phyloP scores from a whole-genome alignment of 2,797 vertebrate genomes.

The Esox masquinongy region DNA sequence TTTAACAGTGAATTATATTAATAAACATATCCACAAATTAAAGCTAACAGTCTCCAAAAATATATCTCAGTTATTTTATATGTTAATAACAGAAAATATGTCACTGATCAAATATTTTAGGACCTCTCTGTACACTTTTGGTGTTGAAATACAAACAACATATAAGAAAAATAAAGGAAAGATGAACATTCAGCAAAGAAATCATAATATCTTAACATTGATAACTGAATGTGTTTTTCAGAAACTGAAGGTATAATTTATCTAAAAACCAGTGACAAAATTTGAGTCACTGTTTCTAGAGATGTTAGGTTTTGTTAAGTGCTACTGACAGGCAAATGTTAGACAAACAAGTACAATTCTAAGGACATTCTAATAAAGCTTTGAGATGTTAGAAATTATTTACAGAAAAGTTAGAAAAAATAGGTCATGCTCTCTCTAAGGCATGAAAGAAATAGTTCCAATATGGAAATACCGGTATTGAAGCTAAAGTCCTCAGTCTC shows the following conservation, averaged over 20 bases:
- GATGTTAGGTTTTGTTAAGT: not conserved
- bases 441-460: constrained; percentile 55
- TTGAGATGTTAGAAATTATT: constrained; percentile 46
- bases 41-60: too few relatives aligned
- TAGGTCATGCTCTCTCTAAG: constrained; percentile 54
- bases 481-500: constrained; percentile 76
- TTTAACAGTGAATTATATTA: constrained; percentile 10
- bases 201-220: constrained; percentile 23
- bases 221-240: constrained; percentile 22
- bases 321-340: not conserved
- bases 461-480: constrained; percentile 78
- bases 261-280: not conserved
- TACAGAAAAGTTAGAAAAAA: constrained; percentile 52
- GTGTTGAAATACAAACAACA: constrained; percentile 1
- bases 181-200: constrained; percentile 19
- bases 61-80: too few relatives aligned
- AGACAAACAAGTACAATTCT: not conserved
- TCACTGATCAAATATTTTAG: not conserved
- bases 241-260: not conserved
- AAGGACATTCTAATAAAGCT: constrained; percentile 8
- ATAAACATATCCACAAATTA: too few relatives aligned
- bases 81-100: not conserved
- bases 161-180: constrained; percentile 11
- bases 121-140: not conserved
- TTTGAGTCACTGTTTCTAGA: not conserved